Evolutionary conservation across 2,888 invertebrate genomes (phyloP).

Genomic region (Phalangium opilio): DNA sequence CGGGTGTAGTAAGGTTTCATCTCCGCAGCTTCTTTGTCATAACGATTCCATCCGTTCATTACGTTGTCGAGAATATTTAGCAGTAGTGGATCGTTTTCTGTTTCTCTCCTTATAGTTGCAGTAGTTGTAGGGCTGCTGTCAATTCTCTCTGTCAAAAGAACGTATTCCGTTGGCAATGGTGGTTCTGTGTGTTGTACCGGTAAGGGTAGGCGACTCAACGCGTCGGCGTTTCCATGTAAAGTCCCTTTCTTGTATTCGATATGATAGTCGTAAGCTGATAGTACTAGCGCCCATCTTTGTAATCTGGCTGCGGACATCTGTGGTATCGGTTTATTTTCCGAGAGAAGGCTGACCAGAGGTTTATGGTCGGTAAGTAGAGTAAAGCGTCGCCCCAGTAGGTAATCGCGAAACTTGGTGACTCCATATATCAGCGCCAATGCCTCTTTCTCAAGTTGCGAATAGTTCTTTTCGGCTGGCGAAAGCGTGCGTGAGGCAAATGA

Average conservation of each 20-base stretch:
- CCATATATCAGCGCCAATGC: constrained; percentile 30
- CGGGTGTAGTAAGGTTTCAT: too few relatives aligned
- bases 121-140: constrained; percentile 4
- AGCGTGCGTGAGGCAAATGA: constrained; percentile 20
- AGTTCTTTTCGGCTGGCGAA: constrained; percentile 17
- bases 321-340: constrained; percentile 15
- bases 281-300: constrained; percentile 23
- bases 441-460: constrained; percentile 23
- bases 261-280: constrained; percentile 27
- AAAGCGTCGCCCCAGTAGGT: constrained; percentile 29
- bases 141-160: constrained; percentile 1
- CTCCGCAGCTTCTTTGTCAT: too few relatives aligned
- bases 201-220: constrained; percentile 23
- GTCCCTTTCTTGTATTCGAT: constrained; percentile 24
- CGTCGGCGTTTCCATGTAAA: constrained; percentile 26
- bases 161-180: constrained; percentile 1
- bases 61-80: too few relatives aligned
- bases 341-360: constrained; percentile 24
- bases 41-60: too few relatives aligned
- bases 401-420: constrained; percentile 30
- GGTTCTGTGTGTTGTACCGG: background rate
- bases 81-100: too few relatives aligned
- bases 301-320: constrained; percentile 24
- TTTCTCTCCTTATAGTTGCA: background rate
- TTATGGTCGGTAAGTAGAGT: constrained; percentile 31